phyloP scores from a whole-genome alignment of 2,113 vertebrate species.

The Thinocorus orbignyianus region DNA sequence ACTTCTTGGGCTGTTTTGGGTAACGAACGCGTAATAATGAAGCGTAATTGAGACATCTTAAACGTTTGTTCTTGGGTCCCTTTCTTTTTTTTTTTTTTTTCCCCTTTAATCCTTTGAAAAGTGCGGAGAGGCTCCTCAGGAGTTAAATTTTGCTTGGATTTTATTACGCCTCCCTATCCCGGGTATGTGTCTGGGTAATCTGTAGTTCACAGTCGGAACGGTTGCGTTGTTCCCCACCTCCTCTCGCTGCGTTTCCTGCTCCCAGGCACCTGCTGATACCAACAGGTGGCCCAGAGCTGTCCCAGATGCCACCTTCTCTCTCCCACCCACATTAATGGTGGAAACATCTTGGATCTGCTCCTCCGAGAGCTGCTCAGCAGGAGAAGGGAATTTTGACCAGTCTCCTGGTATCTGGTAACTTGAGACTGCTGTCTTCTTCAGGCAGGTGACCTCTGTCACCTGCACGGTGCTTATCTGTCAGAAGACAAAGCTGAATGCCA shows the following conservation, averaged over 20 bases:
- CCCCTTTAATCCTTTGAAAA: not conserved
- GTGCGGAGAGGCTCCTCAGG: not conserved
- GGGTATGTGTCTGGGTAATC: not conserved
- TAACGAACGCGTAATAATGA: not conserved
- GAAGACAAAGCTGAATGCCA: slow-evolving; percentile 36
- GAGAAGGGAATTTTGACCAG: not conserved
- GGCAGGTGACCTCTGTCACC: slow-evolving; percentile 29
- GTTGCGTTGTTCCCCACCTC: not conserved
- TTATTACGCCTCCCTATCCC: not conserved
- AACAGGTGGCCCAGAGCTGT: not conserved
- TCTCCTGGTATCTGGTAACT: slow-evolving; percentile 2
- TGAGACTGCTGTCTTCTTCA: not conserved
- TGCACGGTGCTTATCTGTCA: not conserved
- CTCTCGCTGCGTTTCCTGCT: not conserved
- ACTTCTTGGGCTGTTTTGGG: not conserved
- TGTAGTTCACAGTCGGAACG: not conserved
- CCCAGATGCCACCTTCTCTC: not conserved
- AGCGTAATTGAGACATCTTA: not conserved
- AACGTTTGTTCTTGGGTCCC: not conserved
- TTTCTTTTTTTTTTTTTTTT: not conserved
- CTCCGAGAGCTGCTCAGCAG: not conserved
- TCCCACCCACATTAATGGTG: not conserved
- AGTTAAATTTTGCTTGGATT: slow-evolving; percentile 13
- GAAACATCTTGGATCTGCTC: accelerated
- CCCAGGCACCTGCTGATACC: slow-evolving; percentile 29